phyloP scores from a whole-genome alignment of 2,888 invertebrate genomes.

The Lithophane ornitopus region DNA sequence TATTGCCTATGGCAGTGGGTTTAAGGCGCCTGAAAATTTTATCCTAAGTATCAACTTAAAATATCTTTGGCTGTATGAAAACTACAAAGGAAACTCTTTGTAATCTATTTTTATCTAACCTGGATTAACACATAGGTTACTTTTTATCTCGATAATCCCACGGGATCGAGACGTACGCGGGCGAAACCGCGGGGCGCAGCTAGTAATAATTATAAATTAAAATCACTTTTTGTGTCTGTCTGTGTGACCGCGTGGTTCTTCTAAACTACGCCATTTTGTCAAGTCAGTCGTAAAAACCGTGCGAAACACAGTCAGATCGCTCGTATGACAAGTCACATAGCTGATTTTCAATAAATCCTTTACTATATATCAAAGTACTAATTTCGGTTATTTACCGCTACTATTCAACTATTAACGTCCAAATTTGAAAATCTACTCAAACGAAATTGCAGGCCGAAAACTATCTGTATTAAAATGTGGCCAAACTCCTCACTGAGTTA shows the following conservation, averaged over 20 bases:
- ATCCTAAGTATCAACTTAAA: neutral
- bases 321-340: neutral
- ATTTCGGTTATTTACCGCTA: too few relatives aligned
- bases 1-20: conserved; percentile 3
- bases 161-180: too few relatives aligned
- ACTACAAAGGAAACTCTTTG: neutral
- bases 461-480: conserved; percentile 44
- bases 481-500: conserved; percentile 35
- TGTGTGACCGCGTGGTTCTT: neutral
- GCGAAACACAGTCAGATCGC: neutral
- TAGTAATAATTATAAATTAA: neutral
- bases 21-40: neutral
- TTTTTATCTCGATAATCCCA: too few relatives aligned
- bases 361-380: too few relatives aligned
- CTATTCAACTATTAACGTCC: neutral
- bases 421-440: conserved; percentile 12
- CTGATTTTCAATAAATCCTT: neutral
- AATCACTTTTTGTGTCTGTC: neutral
- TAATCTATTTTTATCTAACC: neutral
- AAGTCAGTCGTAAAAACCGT: too few relatives aligned
- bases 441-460: conserved; percentile 29
- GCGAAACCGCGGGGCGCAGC: too few relatives aligned
- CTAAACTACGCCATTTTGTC: neutral
- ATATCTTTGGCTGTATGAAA: neutral
- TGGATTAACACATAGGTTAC: too few relatives aligned